Conservation (phyloP, 2,888 invertebrate species). For the Leptinotarsa haldemani region DNA sequence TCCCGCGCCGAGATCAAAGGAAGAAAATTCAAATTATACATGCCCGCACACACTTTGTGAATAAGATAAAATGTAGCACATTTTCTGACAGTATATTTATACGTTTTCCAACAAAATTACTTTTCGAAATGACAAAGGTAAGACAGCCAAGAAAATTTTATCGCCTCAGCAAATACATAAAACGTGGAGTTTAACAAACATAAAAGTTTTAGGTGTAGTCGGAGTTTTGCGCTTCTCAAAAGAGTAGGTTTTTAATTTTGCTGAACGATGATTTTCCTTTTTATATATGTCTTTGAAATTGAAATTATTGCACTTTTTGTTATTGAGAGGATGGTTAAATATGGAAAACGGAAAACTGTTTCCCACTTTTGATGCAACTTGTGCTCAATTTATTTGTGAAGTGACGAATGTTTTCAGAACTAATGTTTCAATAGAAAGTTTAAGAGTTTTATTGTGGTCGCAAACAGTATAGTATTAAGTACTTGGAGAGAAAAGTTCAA, state of each 20-base stretch:
- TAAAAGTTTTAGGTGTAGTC: constrained; percentile 35
- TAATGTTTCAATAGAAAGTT: too few species aligned
- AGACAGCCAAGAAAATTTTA: constrained; percentile 32
- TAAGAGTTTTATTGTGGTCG: too few species aligned
- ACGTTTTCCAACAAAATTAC: constrained; percentile 38
- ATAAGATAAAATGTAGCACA: constrained; percentile 15
- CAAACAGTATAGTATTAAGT: too few species aligned
- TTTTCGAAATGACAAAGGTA: constrained; percentile 39
- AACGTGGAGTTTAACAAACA: constrained; percentile 34
- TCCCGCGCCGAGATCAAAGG: constrained; percentile 5
- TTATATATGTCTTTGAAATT: neutral
- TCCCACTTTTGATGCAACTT: too few species aligned
- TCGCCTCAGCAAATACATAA: constrained; percentile 34
- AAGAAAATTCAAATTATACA: constrained; percentile 18
- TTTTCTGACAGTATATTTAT: constrained; percentile 32
- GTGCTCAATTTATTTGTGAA: too few species aligned
- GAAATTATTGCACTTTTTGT: neutral
- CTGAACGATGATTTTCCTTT: constrained; percentile 24
- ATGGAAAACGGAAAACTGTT: too few species aligned
- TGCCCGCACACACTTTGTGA: neutral
- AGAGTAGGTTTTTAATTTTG: constrained; percentile 33
- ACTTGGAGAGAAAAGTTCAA: too few species aligned
- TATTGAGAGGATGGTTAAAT: too few species aligned
- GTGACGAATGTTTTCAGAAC: too few species aligned
- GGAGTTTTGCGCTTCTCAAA: constrained; percentile 29